phyloP scores from a whole-genome alignment of 1,140 invertebrate species.

The Chrysoperla carnea region DNA sequence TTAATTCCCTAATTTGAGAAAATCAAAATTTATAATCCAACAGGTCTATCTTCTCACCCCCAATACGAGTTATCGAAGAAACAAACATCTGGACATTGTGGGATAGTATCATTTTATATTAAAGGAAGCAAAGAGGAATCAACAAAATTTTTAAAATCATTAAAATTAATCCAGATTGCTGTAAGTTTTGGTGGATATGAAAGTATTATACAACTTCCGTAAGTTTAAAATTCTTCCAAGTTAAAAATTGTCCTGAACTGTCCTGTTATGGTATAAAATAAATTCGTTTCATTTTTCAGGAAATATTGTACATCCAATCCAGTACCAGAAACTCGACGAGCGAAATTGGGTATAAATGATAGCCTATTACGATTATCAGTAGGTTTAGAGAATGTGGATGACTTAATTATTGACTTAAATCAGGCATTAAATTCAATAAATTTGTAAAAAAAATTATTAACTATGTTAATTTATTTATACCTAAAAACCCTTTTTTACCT shows the following conservation, averaged over 20 bases:
- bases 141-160: slow-evolving; percentile 40
- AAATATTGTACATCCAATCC: slow-evolving; percentile 68
- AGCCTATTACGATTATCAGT: slow-evolving; percentile 79
- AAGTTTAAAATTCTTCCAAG: too few species aligned
- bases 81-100: slow-evolving; percentile 81
- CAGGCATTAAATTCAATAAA: slow-evolving; percentile 40
- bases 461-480: too few species aligned
- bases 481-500: too few species aligned
- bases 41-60: slow-evolving; percentile 80
- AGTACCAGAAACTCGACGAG: slow-evolving; percentile 50
- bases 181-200: slow-evolving; percentile 67
- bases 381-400: slow-evolving; percentile 73
- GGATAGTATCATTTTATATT: slow-evolving; percentile 82
- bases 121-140: slow-evolving; percentile 62
- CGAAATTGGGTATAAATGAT: slow-evolving; percentile 67
- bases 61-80: slow-evolving; percentile 68
- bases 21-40: too few species aligned
- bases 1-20: too few species aligned
- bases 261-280: too few species aligned
- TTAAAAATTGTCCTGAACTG: too few species aligned
- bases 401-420: slow-evolving; percentile 74
- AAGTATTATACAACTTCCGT: slow-evolving; percentile 43
- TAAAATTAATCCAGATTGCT: slow-evolving; percentile 50
- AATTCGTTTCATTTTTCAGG: slow-evolving; percentile 20
- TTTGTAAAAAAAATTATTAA: too few species aligned